A percentile compares a stretch with the other conserved stretches of the same genome.
phyloP scores from a whole-genome alignment of 2,888 invertebrate genomes.

The Drosophila putrida region DNA sequence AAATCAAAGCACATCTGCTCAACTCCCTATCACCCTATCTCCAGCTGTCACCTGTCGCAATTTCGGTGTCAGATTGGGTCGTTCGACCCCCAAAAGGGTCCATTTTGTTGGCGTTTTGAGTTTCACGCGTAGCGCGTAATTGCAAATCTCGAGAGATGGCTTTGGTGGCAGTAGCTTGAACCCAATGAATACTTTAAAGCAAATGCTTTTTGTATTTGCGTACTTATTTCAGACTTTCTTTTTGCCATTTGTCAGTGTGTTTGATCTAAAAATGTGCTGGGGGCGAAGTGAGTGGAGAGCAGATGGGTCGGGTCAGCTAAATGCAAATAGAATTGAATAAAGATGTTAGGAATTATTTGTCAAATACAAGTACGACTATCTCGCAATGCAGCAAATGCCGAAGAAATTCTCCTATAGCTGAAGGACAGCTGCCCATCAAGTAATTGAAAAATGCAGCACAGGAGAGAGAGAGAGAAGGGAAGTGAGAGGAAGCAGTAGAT shows the following conservation, averaged over 20 bases:
- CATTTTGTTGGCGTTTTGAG: slow-evolving; percentile 33
- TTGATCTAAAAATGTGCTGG: slow-evolving; percentile 27
- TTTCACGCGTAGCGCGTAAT: slow-evolving; percentile 44
- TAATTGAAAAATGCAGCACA: slow-evolving; percentile 67
- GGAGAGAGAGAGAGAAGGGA: slow-evolving; percentile 1
- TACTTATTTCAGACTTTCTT: slow-evolving; percentile 50
- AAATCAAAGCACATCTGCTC: slow-evolving; percentile 58
- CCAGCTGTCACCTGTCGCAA: slow-evolving; percentile 68
- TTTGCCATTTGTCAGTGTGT: slow-evolving; percentile 50
- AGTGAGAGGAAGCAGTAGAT: slow-evolving; percentile 2
- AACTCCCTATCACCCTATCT: slow-evolving; percentile 15
- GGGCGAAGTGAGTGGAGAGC: neutral
- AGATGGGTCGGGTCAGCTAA: slow-evolving; percentile 12
- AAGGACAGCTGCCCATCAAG: slow-evolving; percentile 49
- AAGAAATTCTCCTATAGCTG: neutral
- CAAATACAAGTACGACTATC: slow-evolving; percentile 26
- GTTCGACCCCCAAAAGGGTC: slow-evolving; percentile 34
- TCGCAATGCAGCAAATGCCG: slow-evolving; percentile 35
- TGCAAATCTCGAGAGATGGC: slow-evolving; percentile 30
- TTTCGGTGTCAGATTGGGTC: slow-evolving; percentile 45
- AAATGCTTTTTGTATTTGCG: slow-evolving; percentile 36
- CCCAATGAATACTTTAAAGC: slow-evolving; percentile 30
- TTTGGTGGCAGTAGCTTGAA: neutral
- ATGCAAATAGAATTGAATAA: slow-evolving; percentile 59
- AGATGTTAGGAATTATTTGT: slow-evolving; percentile 44